Conservation (phyloP, 2,888 invertebrate genomes). For the Microctonus hyperodae region DNA sequence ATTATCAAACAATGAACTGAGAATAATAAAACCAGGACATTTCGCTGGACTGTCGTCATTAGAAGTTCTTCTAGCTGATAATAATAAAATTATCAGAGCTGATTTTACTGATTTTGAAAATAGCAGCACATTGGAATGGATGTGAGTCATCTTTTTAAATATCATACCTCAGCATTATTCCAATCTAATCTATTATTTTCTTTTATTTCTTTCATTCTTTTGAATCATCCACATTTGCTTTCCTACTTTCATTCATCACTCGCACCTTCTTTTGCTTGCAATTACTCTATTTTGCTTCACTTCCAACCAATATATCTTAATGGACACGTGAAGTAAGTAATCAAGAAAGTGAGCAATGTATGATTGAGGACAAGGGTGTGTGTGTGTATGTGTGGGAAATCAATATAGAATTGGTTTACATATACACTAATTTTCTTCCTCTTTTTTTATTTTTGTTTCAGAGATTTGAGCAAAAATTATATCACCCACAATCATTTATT, state of each 20-base stretch:
- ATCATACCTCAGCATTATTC: no score
- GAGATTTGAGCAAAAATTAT: conserved; percentile 64
- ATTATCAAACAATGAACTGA: conserved; percentile 58
- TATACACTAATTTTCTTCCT: conserved; percentile 8
- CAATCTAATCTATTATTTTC: no score
- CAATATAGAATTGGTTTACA: conserved; percentile 31
- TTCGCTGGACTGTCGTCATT: conserved; percentile 63
- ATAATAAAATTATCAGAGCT: conserved; percentile 63
- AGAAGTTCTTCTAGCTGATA: conserved; percentile 63
- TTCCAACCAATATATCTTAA: neutral
- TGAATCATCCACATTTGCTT: neutral
- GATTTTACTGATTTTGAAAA: conserved; percentile 62
- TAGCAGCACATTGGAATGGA: conserved; percentile 61
- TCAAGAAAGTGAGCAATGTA: conserved; percentile 27
- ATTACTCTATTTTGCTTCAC: neutral
- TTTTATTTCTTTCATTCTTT: neutral
- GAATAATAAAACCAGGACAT: conserved; percentile 57
- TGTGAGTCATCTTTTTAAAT: conserved; percentile 51
- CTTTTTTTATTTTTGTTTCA: conserved; percentile 36
- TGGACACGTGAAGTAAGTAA: conserved; percentile 1
- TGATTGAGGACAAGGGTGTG: conserved; percentile 32
- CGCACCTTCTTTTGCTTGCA: neutral
- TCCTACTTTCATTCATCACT: neutral
- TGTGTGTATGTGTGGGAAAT: neutral
- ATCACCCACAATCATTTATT: conserved; percentile 62